Evolutionary conservation across 2,888 invertebrate species (phyloP), one percentile per base, ranked within the genome.

Genomic region (Xylocampa areola): DNA sequence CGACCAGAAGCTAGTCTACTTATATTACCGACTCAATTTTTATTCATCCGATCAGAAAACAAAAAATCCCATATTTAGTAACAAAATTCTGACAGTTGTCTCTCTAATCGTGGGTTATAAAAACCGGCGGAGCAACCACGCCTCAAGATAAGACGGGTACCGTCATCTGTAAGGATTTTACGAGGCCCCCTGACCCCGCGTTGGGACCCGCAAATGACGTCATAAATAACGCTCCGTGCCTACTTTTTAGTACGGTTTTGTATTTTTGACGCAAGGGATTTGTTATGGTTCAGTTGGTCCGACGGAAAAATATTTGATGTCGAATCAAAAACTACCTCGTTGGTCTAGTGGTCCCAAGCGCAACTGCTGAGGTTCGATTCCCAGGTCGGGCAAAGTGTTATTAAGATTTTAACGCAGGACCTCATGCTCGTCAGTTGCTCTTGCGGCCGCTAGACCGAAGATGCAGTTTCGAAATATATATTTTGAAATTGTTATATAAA

Each of bases 91-190:
- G 7, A 23, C 49, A 55, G 45, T 67, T 68, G 44, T 45, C 54
- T 53, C 45, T 37, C 59, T 50, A 52, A 47, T 64, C 43, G 55
- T 19, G n/a, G 50, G 44, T 48, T 50, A 69, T 72, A 71, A 70
- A 73, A 73, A 50, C 59, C 52, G 52, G 33, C 49, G 53, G 35
- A 54, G 45, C 44, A 29, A n/a, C n/a, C 25, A 23, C 17, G 25
- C 16, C 2, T 19, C 25, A 27, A 68, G 68, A 70, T 70, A 72
- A 68, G 67, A 43, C 13, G 27, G 29, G 29, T 8, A 36, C 29
- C 33, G 44, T 11, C 54, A 58, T 67, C 33, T 40, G 53, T 45
- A 43, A 61, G 50, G 60, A 51, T 60, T 73, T 73, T 67, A 73
- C 59, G 55, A 58, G 41, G 11, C 11, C 14, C 36, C 49, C 17